phyloP scores from a whole-genome alignment of 2,797 vertebrate genomes.

The Lutjanus campechanus region DNA sequence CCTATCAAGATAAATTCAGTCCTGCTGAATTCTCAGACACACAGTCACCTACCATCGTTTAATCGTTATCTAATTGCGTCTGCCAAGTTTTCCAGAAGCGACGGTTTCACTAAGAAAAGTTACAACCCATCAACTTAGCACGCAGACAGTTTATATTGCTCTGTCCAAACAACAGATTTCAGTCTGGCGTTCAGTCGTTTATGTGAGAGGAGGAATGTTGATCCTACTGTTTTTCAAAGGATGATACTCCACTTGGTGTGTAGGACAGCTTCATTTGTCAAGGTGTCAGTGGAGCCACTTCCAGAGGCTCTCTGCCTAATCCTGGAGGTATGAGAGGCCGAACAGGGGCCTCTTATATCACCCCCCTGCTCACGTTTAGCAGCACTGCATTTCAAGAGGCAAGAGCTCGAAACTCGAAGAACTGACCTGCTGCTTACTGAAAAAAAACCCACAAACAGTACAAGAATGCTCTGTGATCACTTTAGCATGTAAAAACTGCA shows the following conservation, averaged over 20 bases:
- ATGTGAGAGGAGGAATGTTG: slow-evolving; percentile 50
- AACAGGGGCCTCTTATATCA: slow-evolving; percentile 20
- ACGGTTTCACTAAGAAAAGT: neutral
- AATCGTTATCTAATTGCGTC: slow-evolving; percentile 24
- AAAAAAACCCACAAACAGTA: neutral
- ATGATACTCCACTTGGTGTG: slow-evolving; percentile 30
- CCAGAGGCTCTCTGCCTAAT: slow-evolving; percentile 29
- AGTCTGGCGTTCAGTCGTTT: slow-evolving; percentile 31
- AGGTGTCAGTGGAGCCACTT: slow-evolving; percentile 43
- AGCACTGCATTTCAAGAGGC: slow-evolving; percentile 10
- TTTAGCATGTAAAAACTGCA: neutral
- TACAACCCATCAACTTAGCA: neutral
- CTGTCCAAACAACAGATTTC: slow-evolving; percentile 46
- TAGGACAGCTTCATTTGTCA: slow-evolving; percentile 49
- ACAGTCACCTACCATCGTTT: neutral
- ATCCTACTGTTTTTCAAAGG: slow-evolving; percentile 48
- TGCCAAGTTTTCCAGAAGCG: slow-evolving; percentile 12
- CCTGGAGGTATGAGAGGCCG: slow-evolving; percentile 26
- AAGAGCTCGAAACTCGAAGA: neutral
- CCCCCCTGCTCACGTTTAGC: neutral
- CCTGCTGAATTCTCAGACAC: slow-evolving; percentile 25
- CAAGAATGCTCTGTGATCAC: neutral
- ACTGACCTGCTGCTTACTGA: neutral
- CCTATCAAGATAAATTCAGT: slow-evolving; percentile 21
- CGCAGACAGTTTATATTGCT: slow-evolving; percentile 34